Percentiles rank a stretch among this genome's conserved stretches.
phyloP scores from a whole-genome alignment of 2,113 vertebrate genomes.

The Apteryx owenii region DNA sequence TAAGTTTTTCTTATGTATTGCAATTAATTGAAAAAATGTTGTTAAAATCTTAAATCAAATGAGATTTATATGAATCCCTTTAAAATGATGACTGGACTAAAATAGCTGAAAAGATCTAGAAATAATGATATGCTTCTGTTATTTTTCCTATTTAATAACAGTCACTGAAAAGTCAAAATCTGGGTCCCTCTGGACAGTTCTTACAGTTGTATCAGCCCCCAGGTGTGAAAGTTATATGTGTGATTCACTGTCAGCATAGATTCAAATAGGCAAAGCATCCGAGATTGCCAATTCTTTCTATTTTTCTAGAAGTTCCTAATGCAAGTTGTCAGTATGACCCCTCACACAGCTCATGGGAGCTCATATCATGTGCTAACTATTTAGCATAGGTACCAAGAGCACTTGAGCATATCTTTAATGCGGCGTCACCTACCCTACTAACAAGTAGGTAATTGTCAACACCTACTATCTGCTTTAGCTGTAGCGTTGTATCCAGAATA shows the following conservation, averaged over 20 bases:
- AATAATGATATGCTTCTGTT: neutral
- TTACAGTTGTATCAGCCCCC: neutral
- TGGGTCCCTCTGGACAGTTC: neutral
- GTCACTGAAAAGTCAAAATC: neutral
- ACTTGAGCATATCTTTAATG: too few relatives aligned
- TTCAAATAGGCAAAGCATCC: neutral
- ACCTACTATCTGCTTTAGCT: neutral
- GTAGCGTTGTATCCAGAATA: neutral
- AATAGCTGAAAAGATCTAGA: neutral
- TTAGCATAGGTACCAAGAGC: neutral
- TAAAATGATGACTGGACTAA: neutral
- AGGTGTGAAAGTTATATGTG: neutral
- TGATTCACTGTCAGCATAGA: neutral
- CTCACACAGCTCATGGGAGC: too few relatives aligned
- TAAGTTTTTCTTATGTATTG: slow-evolving; percentile 69
- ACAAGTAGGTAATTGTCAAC: neutral
- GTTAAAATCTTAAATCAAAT: neutral
- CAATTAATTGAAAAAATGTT: neutral
- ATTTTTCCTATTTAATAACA: neutral
- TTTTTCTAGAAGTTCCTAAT: neutral
- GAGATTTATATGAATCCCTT: neutral
- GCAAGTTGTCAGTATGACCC: neutral
- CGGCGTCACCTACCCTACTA: neutral
- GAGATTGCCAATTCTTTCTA: neutral
- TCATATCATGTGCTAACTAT: neutral